Base-by-base conservation (phyloP, 2,797 vertebrate species). In the Cuculus canorus region DNA sequence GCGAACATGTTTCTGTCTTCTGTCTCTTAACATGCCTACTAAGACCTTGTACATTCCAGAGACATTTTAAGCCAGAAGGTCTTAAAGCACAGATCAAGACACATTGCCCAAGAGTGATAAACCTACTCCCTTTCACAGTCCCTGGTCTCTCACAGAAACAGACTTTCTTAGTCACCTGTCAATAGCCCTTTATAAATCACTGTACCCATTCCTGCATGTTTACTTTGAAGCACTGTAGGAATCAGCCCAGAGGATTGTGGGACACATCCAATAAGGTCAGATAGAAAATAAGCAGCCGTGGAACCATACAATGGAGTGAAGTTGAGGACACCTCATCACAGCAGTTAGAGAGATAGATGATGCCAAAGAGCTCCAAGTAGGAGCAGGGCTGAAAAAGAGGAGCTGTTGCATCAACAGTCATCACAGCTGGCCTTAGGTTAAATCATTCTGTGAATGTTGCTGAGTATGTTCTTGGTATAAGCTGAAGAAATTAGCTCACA, bases 41-140 rank as follows among this genome's bases (percentile, higher is more conserved):
- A 78, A 65, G 79, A 81, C 80, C 65, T 86, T 91, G 82, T 28
- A 66, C 66, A 63, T 90, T 92, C 77, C 81, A 63, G 59, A 0
- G 2, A 50, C 83, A 47, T 88, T 96, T 88, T 63, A 92, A 95
- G 35, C 47, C 80, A 88, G 52, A 80, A 83, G 80, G 45, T 56
- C 56, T 73, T 70, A 73, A 82, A 82, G 53, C n/a, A 37, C 24
- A 78, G 87, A 59, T 91, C 93, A 27, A 11, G 43, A 91, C 69
- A 57, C n/a, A 56, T 7, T 66, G 77, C 73, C 70, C 2, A 1
- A 65, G 59, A 59, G 81, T 90, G 66, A 69, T 14, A 78, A 79
- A 33, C 37, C 47, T 28, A 3, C 60, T 92, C 35, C 65, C 43
- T 69, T 86, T 86, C 66, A 32, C 54, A 21, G 30, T n/a, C 22